Base-by-base conservation (phyloP, 2,888 invertebrate genomes). In the Cetonia aurata region DNA sequence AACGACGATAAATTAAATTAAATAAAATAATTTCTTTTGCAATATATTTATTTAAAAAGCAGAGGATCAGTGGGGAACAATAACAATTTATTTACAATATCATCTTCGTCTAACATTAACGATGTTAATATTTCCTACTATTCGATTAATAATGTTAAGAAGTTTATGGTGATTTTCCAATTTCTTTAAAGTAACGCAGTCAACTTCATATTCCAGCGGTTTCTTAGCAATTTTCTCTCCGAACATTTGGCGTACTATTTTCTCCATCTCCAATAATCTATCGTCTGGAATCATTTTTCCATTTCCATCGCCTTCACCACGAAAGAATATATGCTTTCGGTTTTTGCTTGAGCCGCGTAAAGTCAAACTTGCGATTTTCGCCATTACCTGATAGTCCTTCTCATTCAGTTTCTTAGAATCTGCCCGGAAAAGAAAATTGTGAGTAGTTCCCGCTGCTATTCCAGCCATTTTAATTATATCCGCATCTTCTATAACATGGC, bases 91-190 rank as follows among this genome's bases (percentile, higher is more conserved):
- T 37, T 10, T 10, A 37, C 10, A 25, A 52, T 52, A 52, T 25
- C 17, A 52, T 19, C 31, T 37, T 56, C 31, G 25, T 33, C 33
- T 56, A 56, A 33, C 31, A 37, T 13, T 56, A 19, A 55, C 55
- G 10, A 67, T 41, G 25, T 67, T 67, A 31, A 67, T 67, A 53
- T 67, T 69, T 31, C 69, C 69, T 37, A 69, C 31, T 2, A 69
- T 33, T 42, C 13, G 10, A 60, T 69, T 62, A 12, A 60, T 37
- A 10, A 53, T 41, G 55, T 62, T 44, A 12, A 55, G 25, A n/a
- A 53, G 19, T 13, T 25, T 60, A 25, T 59, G 41, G 15, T 60
- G 41, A 19, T 69, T 53, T 25, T 55, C 33, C 19, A 69, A 53
- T 25, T 41, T 50, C 12, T 31, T 42, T n/a, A 62, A 53, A 3